Evolutionary conservation across 2,888 invertebrate species (phyloP).

Genomic region (Abrostola triplasia): DNA sequence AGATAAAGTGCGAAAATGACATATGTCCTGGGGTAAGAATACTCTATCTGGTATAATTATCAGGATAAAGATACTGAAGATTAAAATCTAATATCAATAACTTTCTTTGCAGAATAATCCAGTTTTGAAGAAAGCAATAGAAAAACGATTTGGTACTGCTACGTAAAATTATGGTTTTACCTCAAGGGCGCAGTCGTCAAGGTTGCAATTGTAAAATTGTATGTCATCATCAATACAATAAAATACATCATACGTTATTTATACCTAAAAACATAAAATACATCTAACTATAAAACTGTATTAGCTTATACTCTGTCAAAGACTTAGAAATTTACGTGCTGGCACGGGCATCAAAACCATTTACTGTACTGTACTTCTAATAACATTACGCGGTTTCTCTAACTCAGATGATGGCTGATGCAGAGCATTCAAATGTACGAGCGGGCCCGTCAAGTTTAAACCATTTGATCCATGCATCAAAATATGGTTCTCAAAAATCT

Average conservation of each 20-base stretch:
- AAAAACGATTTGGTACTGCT: slow-evolving; percentile 22
- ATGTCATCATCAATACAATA: slow-evolving; percentile 2
- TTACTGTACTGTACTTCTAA: too few relatives aligned
- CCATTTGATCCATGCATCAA: too few relatives aligned
- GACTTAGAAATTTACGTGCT: too few relatives aligned
- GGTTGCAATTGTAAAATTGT: slow-evolving; percentile 30
- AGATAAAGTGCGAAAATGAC: slow-evolving; percentile 43
- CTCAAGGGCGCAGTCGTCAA: slow-evolving; percentile 8
- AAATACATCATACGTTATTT: not conserved
- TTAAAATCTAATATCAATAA: too few relatives aligned
- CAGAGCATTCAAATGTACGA: too few relatives aligned
- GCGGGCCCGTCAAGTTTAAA: too few relatives aligned
- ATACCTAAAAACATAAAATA: not conserved
- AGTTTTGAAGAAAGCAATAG: slow-evolving; percentile 22
- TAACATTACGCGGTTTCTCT: too few relatives aligned
- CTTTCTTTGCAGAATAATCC: slow-evolving; percentile 32
- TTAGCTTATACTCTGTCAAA: too few relatives aligned
- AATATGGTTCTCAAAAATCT: not conserved
- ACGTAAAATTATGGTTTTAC: slow-evolving; percentile 24
- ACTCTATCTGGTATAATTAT: too few relatives aligned
- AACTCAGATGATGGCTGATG: too few relatives aligned
- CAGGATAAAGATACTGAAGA: too few relatives aligned
- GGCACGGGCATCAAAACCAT: too few relatives aligned
- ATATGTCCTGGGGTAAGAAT: slow-evolving; percentile 51
- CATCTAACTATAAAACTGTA: not conserved